A percentile compares a stretch with the other conserved stretches of the same genome.
These are phyloP conservation scores for Planococcus citri DNA, from an alignment of 1,140 invertebrate species.

Conservation along the genomic window DNA sequence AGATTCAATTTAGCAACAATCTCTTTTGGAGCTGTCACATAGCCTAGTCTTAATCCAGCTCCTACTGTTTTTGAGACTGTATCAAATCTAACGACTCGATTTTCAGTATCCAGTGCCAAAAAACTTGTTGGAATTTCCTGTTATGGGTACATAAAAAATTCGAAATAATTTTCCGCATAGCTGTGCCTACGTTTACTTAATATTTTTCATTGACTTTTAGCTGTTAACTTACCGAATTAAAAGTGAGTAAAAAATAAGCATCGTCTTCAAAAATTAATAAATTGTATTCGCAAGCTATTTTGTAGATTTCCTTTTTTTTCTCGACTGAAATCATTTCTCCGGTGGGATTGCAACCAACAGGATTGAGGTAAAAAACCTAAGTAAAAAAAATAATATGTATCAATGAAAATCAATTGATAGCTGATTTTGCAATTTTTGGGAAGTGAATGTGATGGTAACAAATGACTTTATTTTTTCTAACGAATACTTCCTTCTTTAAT, in stretches of 20 bases:
- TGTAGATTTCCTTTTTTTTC: conserved; percentile 55
- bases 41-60: conserved; percentile 54
- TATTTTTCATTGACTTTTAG: not conserved
- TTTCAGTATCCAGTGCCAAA: conserved; percentile 59
- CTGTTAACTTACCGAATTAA: conserved; percentile 34
- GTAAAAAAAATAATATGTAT: not conserved
- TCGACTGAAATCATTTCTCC: conserved; percentile 50
- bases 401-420: too few species aligned
- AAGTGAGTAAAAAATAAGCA: conserved; percentile 66
- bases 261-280: conserved; percentile 70
- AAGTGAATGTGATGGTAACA: too few species aligned
- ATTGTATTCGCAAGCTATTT: conserved; percentile 58
- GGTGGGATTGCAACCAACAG: conserved; percentile 54
- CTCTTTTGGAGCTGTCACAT: conserved; percentile 51
- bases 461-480: too few species aligned
- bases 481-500: too few species aligned
- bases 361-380: conserved; percentile 46
- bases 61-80: conserved; percentile 68
- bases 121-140: conserved; percentile 49
- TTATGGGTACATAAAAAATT: too few species aligned
- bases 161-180: too few species aligned
- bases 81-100: conserved; percentile 62
- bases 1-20: conserved; percentile 42
- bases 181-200: not conserved
- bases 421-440: too few species aligned